Evolutionary conservation across 2,888 invertebrate species (phyloP), one percentile per base, ranked within the genome.

Genomic region (Clitarchus hookeri): DNA sequence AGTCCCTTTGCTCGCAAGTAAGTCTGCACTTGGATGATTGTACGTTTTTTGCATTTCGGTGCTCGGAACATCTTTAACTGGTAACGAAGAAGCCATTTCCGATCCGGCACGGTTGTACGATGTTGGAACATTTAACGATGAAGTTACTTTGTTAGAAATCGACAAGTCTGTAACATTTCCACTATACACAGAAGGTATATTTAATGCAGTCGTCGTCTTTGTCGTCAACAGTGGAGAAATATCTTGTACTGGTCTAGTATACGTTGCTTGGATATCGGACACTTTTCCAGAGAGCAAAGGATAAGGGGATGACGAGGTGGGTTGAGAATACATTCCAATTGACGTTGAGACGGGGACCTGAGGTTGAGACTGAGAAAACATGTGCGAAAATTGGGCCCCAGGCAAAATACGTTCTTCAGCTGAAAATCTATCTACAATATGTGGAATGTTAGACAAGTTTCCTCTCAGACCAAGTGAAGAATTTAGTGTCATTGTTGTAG

Each of bases 361-460:
- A 27, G 54, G 8, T 65, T 65, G 82, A 25, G 82, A 82, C 82
- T 44, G 77, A 54, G 27, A n/a, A 83, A 82, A 83, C 53, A 84
- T 78, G 79, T 83, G 77, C 23, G 53, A 84, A 44, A 78, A 65
- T n/a, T 25, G 53, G 26, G 53, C 85, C 27, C 84, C 86, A 27
- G 48, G 84, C 84, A 78, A 85, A 85, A 54, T 36, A 44, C 79
- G 84, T 88, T 94, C 94, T 84, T 94, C 94, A 88, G 92, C 93
- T 2, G 92, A 90, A 89, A 93, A 94, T 83, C 94, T 91, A 89
- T 94, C 94, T 83, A 94, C 91, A 91, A 94, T 94, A 90, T 94
- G 94, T 23, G 94, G 93, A 87, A 94, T 91, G 90, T 93, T 94
- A 9, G 93, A 92, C 87, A 94, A 90, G 90, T 93, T 94, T 79